These are phyloP conservation scores for Coleophora deauratella DNA, from an alignment of 2,888 invertebrate genomes.

Conservation along the genomic window DNA sequence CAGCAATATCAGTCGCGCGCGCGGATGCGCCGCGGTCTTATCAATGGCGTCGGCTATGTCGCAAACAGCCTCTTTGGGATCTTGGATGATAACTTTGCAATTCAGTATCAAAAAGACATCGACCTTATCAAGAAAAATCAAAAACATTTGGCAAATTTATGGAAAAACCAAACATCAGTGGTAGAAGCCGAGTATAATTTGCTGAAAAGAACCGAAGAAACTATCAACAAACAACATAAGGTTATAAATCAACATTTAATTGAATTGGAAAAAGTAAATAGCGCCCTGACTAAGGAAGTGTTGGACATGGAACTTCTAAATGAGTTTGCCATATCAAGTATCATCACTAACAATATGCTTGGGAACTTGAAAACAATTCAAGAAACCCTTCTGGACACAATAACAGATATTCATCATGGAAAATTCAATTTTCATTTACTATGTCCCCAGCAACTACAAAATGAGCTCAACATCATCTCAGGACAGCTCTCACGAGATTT, in stretches of 20 bases:
- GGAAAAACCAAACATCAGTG: slow-evolving; percentile 1
- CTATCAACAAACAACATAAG: not conserved
- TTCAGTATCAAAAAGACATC: not conserved
- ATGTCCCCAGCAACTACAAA: too few species aligned
- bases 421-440: too few species aligned
- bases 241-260: not conserved
- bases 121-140: not conserved
- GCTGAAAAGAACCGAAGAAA: not conserved
- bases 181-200: not conserved
- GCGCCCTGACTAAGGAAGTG: not conserved
- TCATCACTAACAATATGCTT: not conserved
- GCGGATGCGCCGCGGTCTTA: not conserved
- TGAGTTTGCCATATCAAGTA: too few species aligned
- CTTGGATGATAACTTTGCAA: not conserved
- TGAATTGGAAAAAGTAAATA: not conserved
- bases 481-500: too few species aligned
- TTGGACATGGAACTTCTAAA: not conserved
- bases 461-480: too few species aligned
- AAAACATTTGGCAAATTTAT: not conserved
- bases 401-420: too few species aligned
- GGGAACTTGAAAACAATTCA: too few species aligned
- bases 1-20: not conserved
- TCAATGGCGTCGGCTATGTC: not conserved
- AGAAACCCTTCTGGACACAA: too few species aligned
- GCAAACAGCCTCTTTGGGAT: not conserved